Conservation (phyloP, 2,113 vertebrate genomes). For the Sinocyclocheilus grahami region DNA sequence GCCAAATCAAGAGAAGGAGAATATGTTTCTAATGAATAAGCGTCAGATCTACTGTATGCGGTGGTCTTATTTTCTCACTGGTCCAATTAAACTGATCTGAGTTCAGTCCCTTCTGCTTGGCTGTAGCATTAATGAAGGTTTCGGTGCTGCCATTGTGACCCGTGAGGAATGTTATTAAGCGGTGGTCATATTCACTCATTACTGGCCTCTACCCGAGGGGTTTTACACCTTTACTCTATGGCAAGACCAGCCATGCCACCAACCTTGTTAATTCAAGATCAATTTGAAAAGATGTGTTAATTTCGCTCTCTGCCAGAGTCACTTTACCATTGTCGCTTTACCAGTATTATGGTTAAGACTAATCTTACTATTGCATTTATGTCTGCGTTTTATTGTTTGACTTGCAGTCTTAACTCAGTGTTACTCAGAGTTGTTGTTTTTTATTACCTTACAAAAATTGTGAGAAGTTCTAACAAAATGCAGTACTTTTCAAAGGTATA, state of each 20-base stretch:
- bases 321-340: background rate
- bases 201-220: conserved; percentile 52
- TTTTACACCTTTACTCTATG: conserved; percentile 55
- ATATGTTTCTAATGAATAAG: conserved; percentile 42
- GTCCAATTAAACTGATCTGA: conserved; percentile 60
- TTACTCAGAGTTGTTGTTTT: too few species aligned
- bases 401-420: background rate
- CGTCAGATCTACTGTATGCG: conserved; percentile 39
- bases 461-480: background rate
- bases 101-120: conserved; percentile 45
- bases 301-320: conserved; percentile 36
- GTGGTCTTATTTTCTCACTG: conserved; percentile 50
- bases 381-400: background rate
- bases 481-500: background rate
- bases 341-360: conserved; percentile 22
- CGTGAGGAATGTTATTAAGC: conserved; percentile 55
- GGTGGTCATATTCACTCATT: conserved; percentile 59
- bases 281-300: conserved; percentile 55
- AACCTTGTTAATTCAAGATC: conserved; percentile 57
- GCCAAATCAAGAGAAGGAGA: conserved; percentile 53
- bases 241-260: conserved; percentile 49
- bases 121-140: conserved; percentile 55
- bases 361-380: background rate
- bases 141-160: conserved; percentile 54
- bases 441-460: too few species aligned